Evolutionary conservation across 2,113 vertebrate genomes (phyloP), one percentile per base, ranked within the genome.

Genomic region (Pomatorhinus ruficollis): DNA sequence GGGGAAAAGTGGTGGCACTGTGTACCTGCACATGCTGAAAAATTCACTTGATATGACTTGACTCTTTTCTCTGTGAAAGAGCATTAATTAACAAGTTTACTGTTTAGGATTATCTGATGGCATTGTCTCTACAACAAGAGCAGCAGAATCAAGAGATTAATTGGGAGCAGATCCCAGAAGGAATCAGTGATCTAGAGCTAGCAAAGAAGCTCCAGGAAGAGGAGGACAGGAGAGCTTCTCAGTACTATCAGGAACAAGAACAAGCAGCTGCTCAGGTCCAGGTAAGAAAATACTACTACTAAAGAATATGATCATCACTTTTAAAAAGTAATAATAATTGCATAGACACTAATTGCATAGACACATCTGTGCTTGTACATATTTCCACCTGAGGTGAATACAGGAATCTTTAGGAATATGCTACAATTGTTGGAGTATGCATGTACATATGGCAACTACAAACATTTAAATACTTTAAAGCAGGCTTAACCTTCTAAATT

Each of bases 151-250:
- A 99, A 96, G 99, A 99, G 37, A 97, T 99, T 35, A 98, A 99
- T 66, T 99, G 99, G 99, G 99, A 99, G 75, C 99, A 99, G 92
- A 98, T 99, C 52, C 99, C 99, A 9, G 99, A 99, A 98, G 99
- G 99, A 86, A 98, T 99, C 98, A 99, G 99, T 87, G 99, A 99
- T 93, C 97, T 99, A 42, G 99, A 99, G 94, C 98, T 99, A 65
- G 99, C 99, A 2, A 99, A 99, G 97, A 99, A 99, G 92, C 99
- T 99, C 49, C 99, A 99, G 96, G 99, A 99, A 89, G 99, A 99
- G 79, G 99, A 99, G 86, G 99, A 99, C 92, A 97, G 99, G 47
- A 98, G 99, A 74, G 99, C 99, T 74, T 99, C 99, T 24, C 99
- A 99, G 87, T 99, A 98, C 98, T 99, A 99, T 81, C 99, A 99